Percentiles rank a stretch among this genome's conserved stretches.
Conservation (phyloP, 2,797 vertebrate genomes). For the Lepus townsendii region DNA sequence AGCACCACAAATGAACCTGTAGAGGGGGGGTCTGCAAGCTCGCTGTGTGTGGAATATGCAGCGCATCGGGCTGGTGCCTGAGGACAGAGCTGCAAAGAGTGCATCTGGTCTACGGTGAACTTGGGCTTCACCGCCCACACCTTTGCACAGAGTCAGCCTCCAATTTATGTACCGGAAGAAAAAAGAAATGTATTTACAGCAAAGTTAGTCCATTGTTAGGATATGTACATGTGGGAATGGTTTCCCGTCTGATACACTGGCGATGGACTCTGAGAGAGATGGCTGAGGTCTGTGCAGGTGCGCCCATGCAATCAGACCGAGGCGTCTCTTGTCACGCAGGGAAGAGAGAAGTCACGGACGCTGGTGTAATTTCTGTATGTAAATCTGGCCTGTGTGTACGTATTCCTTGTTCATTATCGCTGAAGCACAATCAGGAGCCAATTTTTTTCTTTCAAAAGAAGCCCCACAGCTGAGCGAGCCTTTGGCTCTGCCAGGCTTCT, state of each 20-base stretch:
- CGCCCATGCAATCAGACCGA: constrained; percentile 30
- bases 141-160: background rate
- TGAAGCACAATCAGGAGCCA: constrained; percentile 17
- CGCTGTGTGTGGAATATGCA: background rate
- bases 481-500: background rate
- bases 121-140: background rate
- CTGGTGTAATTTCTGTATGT: background rate
- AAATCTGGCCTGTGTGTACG: background rate
- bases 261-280: background rate
- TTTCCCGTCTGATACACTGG: background rate
- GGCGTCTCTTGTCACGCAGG: background rate
- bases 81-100: background rate
- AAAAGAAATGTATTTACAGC: constrained; percentile 1
- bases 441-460: constrained; percentile 54
- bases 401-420: background rate
- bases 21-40: background rate
- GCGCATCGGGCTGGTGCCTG: background rate
- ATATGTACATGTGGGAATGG: background rate
- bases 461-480: constrained; percentile 32
- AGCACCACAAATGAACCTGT: background rate
- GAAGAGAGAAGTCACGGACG: background rate
- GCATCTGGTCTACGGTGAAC: background rate
- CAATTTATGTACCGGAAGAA: background rate
- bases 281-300: background rate
- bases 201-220: constrained; percentile 5